Evolutionary conservation across 2,888 invertebrate genomes (phyloP), one percentile per base, ranked within the genome.

Genomic region (Anarsia innoxiella): DNA sequence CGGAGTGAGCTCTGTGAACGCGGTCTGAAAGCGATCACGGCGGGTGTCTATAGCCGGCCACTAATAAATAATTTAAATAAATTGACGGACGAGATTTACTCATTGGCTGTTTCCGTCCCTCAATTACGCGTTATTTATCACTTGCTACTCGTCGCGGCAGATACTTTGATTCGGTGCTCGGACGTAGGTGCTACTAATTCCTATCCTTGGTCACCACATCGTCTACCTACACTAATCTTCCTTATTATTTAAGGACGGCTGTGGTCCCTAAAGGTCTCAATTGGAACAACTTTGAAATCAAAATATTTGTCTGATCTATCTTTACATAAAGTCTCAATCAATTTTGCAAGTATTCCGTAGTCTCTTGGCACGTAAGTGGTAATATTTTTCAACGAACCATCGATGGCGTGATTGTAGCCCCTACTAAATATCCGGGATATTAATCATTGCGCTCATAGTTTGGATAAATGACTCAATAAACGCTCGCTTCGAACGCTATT

Each of bases 51-150:
- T 83, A 79, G 75, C 76, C 69, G 72, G 67, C 66, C 82, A 83
- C 83, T 84, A 84, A 84, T 84, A 84, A 84, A 84, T 84, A 80
- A 84, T 84, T 84, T 83, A 78, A 84, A 83, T 79, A 83, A 84
- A 84, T 84, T 84, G 84, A 83, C 83, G 82, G 83, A 80, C 80
- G 84, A 82, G 83, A 84, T 84, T 84, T 84, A 83, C 82, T 84
- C 80, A 84, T 84, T 84, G 84, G 71, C 69, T 74, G 83, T 80
- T 83, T 84, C 84, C 84, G 83, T 79, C 74, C 73, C 77, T 83
- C 84, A 80, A 83, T 84, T 83, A 84, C 76, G 66, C 65, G 77
- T 84, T 84, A 84, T 84, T 84, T 84, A 83, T 84, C 84, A 84
- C 83, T 83, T 82, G 71, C 68, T 71, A 72, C 74, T 63, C 67